Conservation (phyloP, 2,797 vertebrate genomes). For the Geotrypetes seraphini region DNA sequence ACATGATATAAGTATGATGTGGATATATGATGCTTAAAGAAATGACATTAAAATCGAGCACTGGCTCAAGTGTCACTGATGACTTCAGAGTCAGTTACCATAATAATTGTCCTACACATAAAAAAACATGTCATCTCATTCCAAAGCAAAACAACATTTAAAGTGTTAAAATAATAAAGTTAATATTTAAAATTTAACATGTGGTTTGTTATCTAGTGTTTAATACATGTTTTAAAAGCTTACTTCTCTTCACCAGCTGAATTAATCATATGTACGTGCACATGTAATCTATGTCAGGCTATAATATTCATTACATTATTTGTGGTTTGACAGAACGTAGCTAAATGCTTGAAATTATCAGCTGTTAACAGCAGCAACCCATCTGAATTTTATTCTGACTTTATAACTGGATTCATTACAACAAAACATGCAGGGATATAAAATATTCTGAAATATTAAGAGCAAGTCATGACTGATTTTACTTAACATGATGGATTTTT, state of each 20-base stretch:
- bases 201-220: background rate
- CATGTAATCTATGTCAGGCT: constrained; percentile 4
- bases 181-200: background rate
- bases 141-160: no score
- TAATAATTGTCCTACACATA: no score
- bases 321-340: constrained; percentile 5
- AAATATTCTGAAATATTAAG: constrained; percentile 18
- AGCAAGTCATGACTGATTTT: constrained; percentile 3
- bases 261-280: constrained; percentile 2
- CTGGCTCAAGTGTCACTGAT: no score
- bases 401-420: constrained; percentile 18
- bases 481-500: no score
- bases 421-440: constrained; percentile 1
- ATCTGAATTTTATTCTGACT: constrained; percentile 17
- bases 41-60: no score
- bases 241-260: background rate
- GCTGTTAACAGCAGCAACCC: constrained; percentile 11
- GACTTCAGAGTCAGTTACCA: no score
- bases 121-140: no score
- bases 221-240: constrained; percentile 1
- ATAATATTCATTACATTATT: constrained; percentile 10
- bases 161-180: no score
- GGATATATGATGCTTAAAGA: no score
- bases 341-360: constrained; percentile 5
- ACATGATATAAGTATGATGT: no score